Base-by-base conservation (phyloP, 2,888 invertebrate genomes). In the Epinotia brunnichana region DNA sequence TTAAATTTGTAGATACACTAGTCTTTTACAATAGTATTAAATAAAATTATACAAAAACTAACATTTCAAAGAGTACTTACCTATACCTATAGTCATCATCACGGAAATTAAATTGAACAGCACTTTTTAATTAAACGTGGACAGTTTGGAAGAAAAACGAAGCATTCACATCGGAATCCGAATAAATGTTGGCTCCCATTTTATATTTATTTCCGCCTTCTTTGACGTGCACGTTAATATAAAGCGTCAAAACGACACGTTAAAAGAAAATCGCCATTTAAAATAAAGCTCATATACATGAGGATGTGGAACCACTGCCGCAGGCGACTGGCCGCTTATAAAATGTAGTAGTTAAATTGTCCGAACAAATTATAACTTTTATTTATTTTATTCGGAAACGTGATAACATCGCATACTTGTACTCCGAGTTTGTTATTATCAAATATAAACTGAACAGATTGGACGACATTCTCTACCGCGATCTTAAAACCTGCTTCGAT, bases 321-420 rank as follows among this genome's bases (percentile, higher is more conserved):
- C 51, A 44, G 56, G 54, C 21, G 24, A 69, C 54, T 35, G 35
- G 39, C 21, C 61, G 35, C 56, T 57, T 63, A 24, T 29, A 41
- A 73, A 73, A 73, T 63, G 63, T 69, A 73, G 63, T 69, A 69
- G 68, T 73, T 69, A 69, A 69, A 69, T 59, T 69, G 69, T 69
- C 73, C 29, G 57, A 69, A 73, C 73, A 59, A 73, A 73, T 73
- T 79, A 82, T 76, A 77, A 77, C 76, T 77, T 80, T 79, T 78
- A 80, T 81, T 83, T 81, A 74, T 81, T 77, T 83, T 77, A 84
- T 86, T 85, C 79, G 81, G 82, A 75, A 77, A 80, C 76, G 78
- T 77, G 81, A 85, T 85, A 81, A 78, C 76, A 84, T 84, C 83
- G 79, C 74, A 76, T 76, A 73, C 74, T 74, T 76, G 29, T 29